Evolutionary conservation across 2,797 vertebrate species (phyloP), one percentile per base, ranked within the genome.

Genomic region (Spinus olivaceus): DNA sequence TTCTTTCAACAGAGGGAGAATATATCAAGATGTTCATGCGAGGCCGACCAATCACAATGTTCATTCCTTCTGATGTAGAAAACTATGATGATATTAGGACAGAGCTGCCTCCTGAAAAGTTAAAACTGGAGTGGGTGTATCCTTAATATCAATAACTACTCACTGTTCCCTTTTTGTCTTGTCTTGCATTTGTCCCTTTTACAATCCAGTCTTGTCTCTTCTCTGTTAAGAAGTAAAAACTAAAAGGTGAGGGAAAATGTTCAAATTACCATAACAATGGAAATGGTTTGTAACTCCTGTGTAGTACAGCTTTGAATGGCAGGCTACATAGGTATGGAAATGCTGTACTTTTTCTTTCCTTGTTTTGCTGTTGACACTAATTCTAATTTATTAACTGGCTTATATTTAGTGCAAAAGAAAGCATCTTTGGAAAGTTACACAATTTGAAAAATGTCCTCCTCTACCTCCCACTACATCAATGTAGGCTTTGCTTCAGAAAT

Each of bases 51-150:
- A 99, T 99, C 97, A 99, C 99, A 87, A 99, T 99, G 99, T 99
- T 99, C 97, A 98, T 99, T 98, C 99, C 99, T 64, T 99, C 99
- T 56, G 98, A 99, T 39, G 98, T 99, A 90, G 98, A 99, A 84
- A 99, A 98, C 97, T 99, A 99, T 63, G 99, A 99, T 1, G 99
- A 99, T 23, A 98, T 99, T 81, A 98, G 98, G 72, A 98, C 98
- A 44, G 99, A 99, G 61, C 98, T 99, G 96, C 99, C 99, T 50
- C 76, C 99, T 41, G 99, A 99, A 96, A 98, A 99, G 97, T 98
- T 99, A 93, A 99, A 99, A 98, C 98, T 99, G 98, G 99, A 99
- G 96, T 99, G 99, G 99, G 98, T 98, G 99, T 99, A 99, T 99
- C 99, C 99, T 99, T 98, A 86, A 88, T 72, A 80, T 41, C 66